phyloP scores from a whole-genome alignment of 2,888 invertebrate genomes.

The Lacanobia oleracea region DNA sequence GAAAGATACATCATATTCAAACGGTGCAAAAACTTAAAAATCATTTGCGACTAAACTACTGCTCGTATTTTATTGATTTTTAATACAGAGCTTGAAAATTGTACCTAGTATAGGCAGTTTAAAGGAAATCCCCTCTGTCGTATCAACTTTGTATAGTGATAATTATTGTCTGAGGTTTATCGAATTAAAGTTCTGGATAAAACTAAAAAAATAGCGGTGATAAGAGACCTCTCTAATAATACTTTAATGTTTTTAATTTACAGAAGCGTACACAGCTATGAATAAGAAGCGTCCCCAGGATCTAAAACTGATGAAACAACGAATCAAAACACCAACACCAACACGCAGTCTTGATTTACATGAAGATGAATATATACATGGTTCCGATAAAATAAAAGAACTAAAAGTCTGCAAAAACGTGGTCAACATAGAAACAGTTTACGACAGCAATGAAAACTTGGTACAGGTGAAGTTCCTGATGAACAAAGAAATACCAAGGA shows the following conservation, averaged over 20 bases:
- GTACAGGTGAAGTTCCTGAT: slow-evolving; percentile 73
- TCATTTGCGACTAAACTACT: no score
- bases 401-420: background rate
- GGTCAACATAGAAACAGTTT: slow-evolving; percentile 63
- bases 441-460: slow-evolving; percentile 69
- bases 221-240: background rate
- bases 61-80: no score
- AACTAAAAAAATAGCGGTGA: background rate
- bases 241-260: background rate
- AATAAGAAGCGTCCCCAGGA: background rate
- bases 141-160: no score
- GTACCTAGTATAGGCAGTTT: no score
- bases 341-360: background rate
- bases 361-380: background rate
- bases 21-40: no score
- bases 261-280: background rate
- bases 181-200: background rate
- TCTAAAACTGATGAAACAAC: no score
- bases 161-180: background rate
- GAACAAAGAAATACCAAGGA: slow-evolving; percentile 70
- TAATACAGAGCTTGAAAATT: no score
- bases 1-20: no score
- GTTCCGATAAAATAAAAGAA: background rate
- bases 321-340: no score
- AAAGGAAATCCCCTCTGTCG: no score